phyloP scores from a whole-genome alignment of 2,797 vertebrate species.

The Momotus momota region DNA sequence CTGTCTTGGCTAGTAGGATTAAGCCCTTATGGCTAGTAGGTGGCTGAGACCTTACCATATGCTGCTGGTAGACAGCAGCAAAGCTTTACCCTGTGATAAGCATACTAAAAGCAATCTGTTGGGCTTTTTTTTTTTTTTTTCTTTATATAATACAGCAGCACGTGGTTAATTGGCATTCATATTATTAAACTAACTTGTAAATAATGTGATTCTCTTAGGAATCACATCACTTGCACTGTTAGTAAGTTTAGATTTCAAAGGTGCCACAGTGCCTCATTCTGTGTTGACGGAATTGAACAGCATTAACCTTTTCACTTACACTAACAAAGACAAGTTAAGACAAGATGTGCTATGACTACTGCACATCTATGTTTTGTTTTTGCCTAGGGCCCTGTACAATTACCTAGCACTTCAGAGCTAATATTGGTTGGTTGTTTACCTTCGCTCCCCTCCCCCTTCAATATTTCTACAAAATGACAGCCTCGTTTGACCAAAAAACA shows the following conservation, averaged over 20 bases:
- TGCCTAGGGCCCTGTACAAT: constrained; percentile 78
- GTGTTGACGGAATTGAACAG: constrained; percentile 74
- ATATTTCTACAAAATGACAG: constrained; percentile 28
- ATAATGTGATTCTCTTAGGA: constrained; percentile 61
- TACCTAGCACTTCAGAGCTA: constrained; percentile 76
- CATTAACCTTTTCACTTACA: constrained; percentile 84
- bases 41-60: constrained; percentile 72
- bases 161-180: constrained; percentile 55
- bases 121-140: not conserved
- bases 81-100: constrained; percentile 68
- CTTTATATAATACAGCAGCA: not conserved
- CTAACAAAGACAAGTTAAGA: constrained; percentile 84
- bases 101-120: constrained; percentile 72
- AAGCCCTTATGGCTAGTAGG: constrained; percentile 69
- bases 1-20: constrained; percentile 65
- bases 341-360: constrained; percentile 76
- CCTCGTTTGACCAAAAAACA: constrained; percentile 28
- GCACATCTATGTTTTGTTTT: constrained; percentile 74
- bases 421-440: constrained; percentile 71
- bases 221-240: constrained; percentile 59
- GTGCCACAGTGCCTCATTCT: constrained; percentile 69
- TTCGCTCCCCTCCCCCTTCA: not conserved
- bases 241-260: constrained; percentile 77
- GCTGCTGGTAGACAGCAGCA: constrained; percentile 72
- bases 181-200: constrained; percentile 58